Evolutionary conservation across 2,888 invertebrate genomes (phyloP).

Genomic region (Lochmaea capreae): DNA sequence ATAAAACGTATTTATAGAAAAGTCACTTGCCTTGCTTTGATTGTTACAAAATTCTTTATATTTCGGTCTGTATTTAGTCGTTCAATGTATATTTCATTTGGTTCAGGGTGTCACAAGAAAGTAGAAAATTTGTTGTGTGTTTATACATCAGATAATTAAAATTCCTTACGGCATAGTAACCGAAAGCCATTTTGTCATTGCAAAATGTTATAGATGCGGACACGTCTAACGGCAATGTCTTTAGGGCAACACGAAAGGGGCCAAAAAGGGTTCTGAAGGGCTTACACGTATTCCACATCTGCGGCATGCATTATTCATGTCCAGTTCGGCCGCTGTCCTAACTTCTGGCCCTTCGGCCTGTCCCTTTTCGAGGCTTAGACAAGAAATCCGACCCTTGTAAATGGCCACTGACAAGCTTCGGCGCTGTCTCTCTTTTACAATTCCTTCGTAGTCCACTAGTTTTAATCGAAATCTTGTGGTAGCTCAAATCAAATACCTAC

Average conservation of each 20-base stretch:
- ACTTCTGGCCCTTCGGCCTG: constrained; percentile 51
- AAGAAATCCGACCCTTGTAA: constrained; percentile 60
- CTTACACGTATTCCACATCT: constrained; percentile 67
- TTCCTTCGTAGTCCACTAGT: constrained; percentile 7
- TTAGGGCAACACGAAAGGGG: constrained; percentile 49
- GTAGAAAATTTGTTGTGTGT: too few species aligned
- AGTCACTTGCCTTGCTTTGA: too few species aligned
- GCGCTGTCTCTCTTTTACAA: constrained; percentile 31
- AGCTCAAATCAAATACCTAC: not conserved
- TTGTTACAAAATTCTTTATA: too few species aligned
- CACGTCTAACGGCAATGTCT: constrained; percentile 34
- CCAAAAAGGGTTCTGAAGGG: constrained; percentile 46
- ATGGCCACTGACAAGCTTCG: constrained; percentile 56
- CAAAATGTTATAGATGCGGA: constrained; percentile 26
- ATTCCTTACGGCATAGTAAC: constrained; percentile 13
- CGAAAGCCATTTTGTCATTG: constrained; percentile 33
- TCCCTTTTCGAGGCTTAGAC: constrained; percentile 48
- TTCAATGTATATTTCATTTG: too few species aligned
- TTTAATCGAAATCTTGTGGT: not conserved
- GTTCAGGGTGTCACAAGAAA: not conserved
- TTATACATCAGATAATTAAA: constrained; percentile 8
- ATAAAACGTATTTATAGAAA: too few species aligned
- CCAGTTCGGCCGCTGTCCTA: constrained; percentile 65
- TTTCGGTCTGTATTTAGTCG: too few species aligned
- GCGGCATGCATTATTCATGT: constrained; percentile 67